Evolutionary conservation across 2,113 vertebrate genomes (phyloP).

Genomic region (Colaptes auratus): DNA sequence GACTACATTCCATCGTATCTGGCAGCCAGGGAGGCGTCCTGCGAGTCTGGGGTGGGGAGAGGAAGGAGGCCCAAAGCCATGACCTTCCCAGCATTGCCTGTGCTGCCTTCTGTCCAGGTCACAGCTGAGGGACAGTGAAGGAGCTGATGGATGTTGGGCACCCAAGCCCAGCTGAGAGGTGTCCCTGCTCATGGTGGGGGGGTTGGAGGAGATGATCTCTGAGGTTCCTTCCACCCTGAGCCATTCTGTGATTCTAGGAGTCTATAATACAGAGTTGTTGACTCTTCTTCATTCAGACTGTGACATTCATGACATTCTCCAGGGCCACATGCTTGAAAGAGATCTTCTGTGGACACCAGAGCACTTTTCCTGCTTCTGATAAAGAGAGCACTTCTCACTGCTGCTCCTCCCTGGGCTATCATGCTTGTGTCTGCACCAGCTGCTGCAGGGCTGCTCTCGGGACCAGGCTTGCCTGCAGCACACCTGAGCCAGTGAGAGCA

Average conservation of each 20-base stretch:
- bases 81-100: not conserved
- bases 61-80: not conserved
- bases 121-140: not conserved
- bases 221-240: no score
- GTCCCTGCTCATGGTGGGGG: no score
- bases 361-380: not conserved
- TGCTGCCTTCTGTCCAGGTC: not conserved
- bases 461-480: not conserved
- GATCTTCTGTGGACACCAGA: not conserved
- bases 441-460: not conserved
- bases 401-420: not conserved
- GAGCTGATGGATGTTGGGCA: not conserved
- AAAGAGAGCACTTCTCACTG: not conserved
- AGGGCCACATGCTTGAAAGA: not conserved
- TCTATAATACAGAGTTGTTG: not conserved
- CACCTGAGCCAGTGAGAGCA: not conserved
- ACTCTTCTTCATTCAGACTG: not conserved
- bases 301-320: not conserved
- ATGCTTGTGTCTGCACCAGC: fast-evolving
- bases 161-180: no score
- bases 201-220: no score
- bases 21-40: not conserved
- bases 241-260: no score
- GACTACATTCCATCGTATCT: not conserved
- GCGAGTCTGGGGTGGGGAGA: not conserved